phyloP scores from a whole-genome alignment of 2,113 vertebrate species.

The Petaurus breviceps region DNA sequence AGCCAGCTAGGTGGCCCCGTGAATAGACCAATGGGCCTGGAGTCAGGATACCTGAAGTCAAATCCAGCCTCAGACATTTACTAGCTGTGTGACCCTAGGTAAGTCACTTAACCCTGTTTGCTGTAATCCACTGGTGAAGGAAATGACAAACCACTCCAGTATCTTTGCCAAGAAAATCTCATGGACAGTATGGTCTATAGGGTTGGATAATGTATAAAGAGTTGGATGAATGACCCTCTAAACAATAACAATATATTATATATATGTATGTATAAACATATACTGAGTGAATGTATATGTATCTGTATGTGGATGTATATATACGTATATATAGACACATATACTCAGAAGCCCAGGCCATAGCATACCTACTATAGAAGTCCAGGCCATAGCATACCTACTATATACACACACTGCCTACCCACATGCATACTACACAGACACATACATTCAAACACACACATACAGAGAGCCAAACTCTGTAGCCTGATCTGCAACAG shows the following conservation, averaged over 20 bases:
- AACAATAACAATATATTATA: not conserved
- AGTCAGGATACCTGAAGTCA: not conserved
- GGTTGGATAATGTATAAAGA: too few species aligned
- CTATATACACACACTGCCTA: not conserved
- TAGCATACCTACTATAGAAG: not conserved
- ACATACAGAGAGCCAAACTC: not conserved
- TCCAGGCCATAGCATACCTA: not conserved
- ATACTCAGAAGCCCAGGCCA: not conserved
- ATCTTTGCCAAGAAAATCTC: not conserved
- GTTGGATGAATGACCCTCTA: not conserved
- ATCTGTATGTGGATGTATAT: not conserved
- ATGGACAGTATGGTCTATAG: not conserved
- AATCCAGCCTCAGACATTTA: not conserved
- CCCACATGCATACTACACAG: not conserved
- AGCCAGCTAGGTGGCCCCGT: not conserved
- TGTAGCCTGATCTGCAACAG: not conserved
- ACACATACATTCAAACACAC: not conserved
- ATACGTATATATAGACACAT: not conserved
- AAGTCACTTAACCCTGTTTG: not conserved
- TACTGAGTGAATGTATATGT: not conserved
- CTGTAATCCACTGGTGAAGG: not conserved
- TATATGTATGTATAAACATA: too few species aligned
- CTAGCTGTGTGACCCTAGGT: not conserved
- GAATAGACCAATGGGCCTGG: not conserved
- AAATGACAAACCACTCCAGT: not conserved